phyloP scores from a whole-genome alignment of 2,888 invertebrate species.

The Cacoxenus indagator region DNA sequence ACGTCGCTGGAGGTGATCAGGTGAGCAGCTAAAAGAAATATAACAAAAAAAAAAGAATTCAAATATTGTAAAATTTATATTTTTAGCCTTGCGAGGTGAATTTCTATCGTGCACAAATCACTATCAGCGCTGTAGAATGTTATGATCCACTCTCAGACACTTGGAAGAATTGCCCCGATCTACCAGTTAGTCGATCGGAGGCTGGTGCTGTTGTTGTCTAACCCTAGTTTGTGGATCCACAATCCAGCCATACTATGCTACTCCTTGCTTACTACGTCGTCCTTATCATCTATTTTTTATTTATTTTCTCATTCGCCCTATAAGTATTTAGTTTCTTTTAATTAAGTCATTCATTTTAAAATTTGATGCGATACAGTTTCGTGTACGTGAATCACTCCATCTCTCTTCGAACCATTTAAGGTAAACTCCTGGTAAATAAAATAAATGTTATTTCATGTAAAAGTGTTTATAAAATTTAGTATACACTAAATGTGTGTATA shows the following conservation, averaged over 20 bases:
- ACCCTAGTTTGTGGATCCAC: constrained; percentile 42
- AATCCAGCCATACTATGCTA: background rate
- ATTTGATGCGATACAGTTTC: no score
- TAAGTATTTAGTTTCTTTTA: constrained; percentile 6
- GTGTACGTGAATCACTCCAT: no score
- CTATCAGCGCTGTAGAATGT: constrained; percentile 86
- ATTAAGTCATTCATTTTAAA: background rate
- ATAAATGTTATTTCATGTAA: no score
- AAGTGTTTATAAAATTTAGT: no score
- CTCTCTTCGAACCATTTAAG: no score
- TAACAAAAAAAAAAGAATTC: background rate
- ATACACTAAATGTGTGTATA: no score
- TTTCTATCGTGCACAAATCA: constrained; percentile 88
- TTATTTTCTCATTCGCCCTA: constrained; percentile 5
- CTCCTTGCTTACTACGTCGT: constrained; percentile 7
- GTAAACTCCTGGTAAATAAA: no score
- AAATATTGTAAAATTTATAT: background rate
- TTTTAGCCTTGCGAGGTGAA: constrained; percentile 78
- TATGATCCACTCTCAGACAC: constrained; percentile 83
- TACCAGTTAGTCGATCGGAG: constrained; percentile 88
- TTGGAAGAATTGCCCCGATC: constrained; percentile 84
- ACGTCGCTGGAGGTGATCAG: constrained; percentile 89
- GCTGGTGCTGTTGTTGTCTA: constrained; percentile 87
- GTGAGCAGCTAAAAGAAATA: constrained; percentile 40
- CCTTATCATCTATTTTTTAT: constrained; percentile 3